phyloP scores from a whole-genome alignment of 1,140 invertebrate genomes.

The Sarcophaga peregrina region DNA sequence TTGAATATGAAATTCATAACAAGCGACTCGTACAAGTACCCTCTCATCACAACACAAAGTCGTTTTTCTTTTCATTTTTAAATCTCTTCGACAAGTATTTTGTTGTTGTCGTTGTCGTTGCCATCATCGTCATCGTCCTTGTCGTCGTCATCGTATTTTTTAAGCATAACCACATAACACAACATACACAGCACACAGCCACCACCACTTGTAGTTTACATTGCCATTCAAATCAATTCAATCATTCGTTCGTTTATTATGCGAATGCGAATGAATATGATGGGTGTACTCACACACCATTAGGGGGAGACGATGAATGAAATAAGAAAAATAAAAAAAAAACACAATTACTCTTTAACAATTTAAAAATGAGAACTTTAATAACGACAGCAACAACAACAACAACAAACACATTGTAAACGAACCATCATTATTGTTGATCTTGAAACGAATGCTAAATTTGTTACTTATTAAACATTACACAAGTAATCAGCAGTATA shows the following conservation, averaged over 20 bases:
- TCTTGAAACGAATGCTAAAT: background rate
- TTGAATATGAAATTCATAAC: slow-evolving; percentile 18
- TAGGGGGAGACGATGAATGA: background rate
- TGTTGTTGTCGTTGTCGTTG: no score
- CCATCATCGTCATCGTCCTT: background rate
- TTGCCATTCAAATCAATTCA: no score
- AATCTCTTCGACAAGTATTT: no score
- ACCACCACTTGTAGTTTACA: no score
- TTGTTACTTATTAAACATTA: slow-evolving; percentile 1
- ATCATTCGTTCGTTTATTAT: no score
- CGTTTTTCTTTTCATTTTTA: no score
- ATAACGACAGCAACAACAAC: background rate
- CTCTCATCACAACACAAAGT: no score
- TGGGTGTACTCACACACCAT: background rate
- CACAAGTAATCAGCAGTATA: background rate
- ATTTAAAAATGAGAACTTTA: background rate
- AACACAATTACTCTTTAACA: background rate
- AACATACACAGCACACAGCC: no score
- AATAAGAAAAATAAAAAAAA: background rate
- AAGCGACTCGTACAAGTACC: background rate
- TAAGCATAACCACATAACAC: background rate
- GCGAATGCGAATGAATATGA: no score
- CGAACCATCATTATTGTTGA: no score
- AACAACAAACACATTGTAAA: no score
- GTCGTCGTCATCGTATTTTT: background rate